A percentile compares a stretch with the other conserved stretches of the same genome.
These are phyloP conservation scores for Psylliodes chrysocephalus DNA, from an alignment of 2,888 invertebrate genomes.

Conservation along the genomic window DNA sequence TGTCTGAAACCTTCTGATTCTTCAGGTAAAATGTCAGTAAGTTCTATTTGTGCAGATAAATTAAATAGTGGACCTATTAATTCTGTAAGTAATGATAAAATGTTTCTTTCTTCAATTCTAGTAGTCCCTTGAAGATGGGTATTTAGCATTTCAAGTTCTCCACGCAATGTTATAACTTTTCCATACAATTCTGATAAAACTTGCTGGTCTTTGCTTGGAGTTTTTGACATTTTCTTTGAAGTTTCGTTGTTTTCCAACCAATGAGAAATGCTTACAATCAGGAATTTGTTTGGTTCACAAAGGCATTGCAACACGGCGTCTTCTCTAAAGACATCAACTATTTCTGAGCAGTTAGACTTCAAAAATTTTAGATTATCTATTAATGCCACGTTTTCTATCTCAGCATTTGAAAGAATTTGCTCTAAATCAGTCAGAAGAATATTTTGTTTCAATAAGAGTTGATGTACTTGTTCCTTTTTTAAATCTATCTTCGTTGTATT, in stretches of 20 bases:
- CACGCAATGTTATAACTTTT: background rate
- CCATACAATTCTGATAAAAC: background rate
- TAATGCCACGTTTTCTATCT: background rate
- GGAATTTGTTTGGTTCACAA: constrained; percentile 38
- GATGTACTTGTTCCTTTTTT: background rate
- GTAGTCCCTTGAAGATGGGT: constrained; percentile 7
- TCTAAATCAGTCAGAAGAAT: background rate
- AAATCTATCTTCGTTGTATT: no score
- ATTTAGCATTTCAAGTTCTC: constrained; percentile 13
- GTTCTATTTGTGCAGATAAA: constrained; percentile 5
- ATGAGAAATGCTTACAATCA: constrained; percentile 23
- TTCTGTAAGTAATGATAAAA: constrained; percentile 1
- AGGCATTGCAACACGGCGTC: constrained; percentile 28
- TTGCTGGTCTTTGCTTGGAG: background rate
- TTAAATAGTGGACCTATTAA: constrained; percentile 11
- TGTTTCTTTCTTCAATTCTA: background rate
- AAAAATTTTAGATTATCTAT: constrained; percentile 13
- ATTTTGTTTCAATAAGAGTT: constrained; percentile 1
- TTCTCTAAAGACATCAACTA: constrained; percentile 13
- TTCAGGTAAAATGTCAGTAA: background rate
- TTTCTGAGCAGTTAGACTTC: constrained; percentile 4
- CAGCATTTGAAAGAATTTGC: background rate
- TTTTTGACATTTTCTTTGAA: background rate
- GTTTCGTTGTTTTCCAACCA: background rate
- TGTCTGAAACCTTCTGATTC: background rate